phyloP scores from a whole-genome alignment of 2,113 vertebrate species.

The Sapayoa aenigma region DNA sequence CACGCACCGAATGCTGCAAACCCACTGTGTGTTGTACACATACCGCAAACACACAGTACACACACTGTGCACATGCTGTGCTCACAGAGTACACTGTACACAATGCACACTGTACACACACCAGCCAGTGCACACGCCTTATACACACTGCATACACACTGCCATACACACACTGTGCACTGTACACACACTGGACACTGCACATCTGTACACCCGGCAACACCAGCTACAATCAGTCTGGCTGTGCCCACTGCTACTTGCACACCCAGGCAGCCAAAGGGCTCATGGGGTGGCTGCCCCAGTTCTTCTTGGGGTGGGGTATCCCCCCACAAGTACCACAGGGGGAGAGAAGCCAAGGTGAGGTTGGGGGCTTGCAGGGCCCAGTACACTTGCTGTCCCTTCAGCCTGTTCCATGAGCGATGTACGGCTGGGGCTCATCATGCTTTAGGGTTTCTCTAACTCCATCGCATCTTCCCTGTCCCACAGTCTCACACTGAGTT shows the following conservation, averaged over 20 bases:
- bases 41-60: not conserved
- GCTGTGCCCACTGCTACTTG: fast-evolving
- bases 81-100: no score
- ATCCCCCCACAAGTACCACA: not conserved
- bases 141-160: not conserved
- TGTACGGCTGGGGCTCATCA: fast-evolving
- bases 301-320: not conserved
- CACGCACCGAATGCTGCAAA: not conserved
- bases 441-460: not conserved
- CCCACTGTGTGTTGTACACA: not conserved
- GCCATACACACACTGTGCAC: not conserved
- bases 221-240: fast-evolving
- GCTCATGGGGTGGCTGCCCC: fast-evolving
- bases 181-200: not conserved
- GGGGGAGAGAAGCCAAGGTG: not conserved
- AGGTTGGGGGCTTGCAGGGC: fast-evolving
- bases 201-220: fast-evolving
- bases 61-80: not conserved
- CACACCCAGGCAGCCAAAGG: no score
- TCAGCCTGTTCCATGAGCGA: not conserved
- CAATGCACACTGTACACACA: not conserved
- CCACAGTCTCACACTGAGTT: fast-evolving
- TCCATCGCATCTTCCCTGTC: fast-evolving
- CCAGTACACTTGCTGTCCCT: not conserved
- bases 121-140: not conserved